phyloP scores from a whole-genome alignment of 2,113 vertebrate genomes.

The Scartelaos histophorus region DNA sequence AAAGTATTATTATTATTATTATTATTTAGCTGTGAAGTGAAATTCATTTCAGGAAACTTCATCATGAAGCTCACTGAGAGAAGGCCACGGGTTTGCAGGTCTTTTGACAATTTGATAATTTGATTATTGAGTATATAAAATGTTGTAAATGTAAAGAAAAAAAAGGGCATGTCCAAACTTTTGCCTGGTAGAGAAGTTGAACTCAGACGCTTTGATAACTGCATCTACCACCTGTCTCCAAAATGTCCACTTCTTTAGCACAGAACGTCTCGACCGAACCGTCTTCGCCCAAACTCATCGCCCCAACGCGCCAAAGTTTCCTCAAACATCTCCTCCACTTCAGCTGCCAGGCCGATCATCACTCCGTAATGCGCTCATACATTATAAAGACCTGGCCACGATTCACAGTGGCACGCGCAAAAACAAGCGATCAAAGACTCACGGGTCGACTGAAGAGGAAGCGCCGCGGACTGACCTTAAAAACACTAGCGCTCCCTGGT shows the following conservation, averaged over 20 bases:
- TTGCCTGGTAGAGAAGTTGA: background rate
- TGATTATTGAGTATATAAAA: no score
- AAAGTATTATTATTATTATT: no score
- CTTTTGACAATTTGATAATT: no score
- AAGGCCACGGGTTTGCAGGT: no score
- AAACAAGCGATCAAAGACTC: conserved; percentile 75
- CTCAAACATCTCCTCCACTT: conserved; percentile 55
- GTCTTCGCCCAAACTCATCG: background rate
- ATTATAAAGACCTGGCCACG: conserved; percentile 70
- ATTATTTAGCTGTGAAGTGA: no score
- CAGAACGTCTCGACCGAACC: background rate
- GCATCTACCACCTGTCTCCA: background rate
- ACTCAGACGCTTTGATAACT: background rate
- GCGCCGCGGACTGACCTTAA: conserved; percentile 77
- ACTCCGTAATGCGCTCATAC: conserved; percentile 72
- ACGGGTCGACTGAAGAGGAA: conserved; percentile 65
- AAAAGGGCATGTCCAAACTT: no score
- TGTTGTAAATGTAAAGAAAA: no score
- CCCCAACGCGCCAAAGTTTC: conserved; percentile 21
- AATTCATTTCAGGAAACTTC: no score
- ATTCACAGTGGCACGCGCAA: conserved; percentile 67
- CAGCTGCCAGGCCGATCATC: conserved; percentile 71
- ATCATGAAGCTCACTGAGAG: no score
- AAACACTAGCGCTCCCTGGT: conserved; percentile 61
- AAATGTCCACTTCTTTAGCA: background rate